phyloP scores from a whole-genome alignment of 1,140 invertebrate genomes.

The Limonius californicus region DNA sequence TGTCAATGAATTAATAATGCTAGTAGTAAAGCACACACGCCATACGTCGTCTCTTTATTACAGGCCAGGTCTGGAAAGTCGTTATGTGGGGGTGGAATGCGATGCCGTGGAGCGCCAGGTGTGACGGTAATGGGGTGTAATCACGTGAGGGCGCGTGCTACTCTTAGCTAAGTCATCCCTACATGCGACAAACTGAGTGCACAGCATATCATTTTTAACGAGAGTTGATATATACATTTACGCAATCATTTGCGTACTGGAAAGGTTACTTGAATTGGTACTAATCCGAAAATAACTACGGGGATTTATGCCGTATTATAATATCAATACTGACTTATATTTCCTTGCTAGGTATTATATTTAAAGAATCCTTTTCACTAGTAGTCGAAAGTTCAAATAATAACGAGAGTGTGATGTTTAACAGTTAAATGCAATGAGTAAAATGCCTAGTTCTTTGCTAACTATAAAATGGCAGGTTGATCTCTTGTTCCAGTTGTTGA shows the following conservation, averaged over 20 bases:
- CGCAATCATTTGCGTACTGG: no score
- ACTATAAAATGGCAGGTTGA: no score
- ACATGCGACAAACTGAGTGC: constrained; percentile 1
- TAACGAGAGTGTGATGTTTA: no score
- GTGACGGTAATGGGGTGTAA: constrained; percentile 9
- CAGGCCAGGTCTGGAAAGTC: constrained; percentile 2
- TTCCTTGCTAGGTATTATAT: no score
- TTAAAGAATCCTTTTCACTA: no score
- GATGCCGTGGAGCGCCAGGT: constrained; percentile 10
- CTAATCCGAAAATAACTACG: neutral
- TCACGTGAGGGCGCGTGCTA: constrained; percentile 11
- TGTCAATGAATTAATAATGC: constrained; percentile 13
- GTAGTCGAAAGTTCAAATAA: no score
- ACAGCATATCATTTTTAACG: constrained; percentile 10
- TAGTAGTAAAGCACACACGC: neutral
- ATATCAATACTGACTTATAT: no score
- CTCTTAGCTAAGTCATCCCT: constrained; percentile 4
- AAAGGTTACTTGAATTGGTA: no score
- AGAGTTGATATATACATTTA: neutral
- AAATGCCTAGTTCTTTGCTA: no score
- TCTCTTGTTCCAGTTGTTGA: no score
- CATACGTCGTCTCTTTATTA: constrained; percentile 10
- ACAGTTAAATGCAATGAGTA: no score
- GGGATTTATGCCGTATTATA: no score
- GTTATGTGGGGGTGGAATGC: constrained; percentile 7